These are phyloP conservation scores for Brachypodius melanocephalos DNA, from an alignment of 2,113 vertebrate species.

Conservation along the genomic window DNA sequence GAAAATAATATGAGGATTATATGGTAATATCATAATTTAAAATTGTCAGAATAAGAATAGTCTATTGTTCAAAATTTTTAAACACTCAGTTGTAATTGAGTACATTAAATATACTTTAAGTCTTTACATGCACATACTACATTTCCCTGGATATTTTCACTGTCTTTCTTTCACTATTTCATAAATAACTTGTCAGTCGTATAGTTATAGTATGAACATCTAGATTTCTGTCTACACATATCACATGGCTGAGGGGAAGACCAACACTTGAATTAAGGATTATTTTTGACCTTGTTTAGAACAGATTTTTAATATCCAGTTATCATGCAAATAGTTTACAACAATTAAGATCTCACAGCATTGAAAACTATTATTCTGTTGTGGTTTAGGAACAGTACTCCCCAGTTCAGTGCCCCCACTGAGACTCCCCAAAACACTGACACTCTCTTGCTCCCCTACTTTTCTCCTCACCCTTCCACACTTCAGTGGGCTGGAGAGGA, in stretches of 20 bases:
- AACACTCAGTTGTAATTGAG: background rate
- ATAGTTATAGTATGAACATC: background rate
- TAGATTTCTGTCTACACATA: background rate
- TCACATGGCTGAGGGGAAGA: background rate
- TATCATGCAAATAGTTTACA: background rate
- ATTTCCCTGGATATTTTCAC: background rate
- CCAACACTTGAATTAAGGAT: background rate
- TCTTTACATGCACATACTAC: background rate
- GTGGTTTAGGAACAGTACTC: background rate
- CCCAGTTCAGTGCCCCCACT: background rate
- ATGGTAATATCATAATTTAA: background rate
- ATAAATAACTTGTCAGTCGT: background rate
- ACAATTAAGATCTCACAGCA: background rate
- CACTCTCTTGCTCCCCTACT: background rate
- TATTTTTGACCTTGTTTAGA: background rate
- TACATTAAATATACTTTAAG: background rate
- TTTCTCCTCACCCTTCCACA: background rate
- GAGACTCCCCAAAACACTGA: background rate
- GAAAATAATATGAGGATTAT: conserved; percentile 18
- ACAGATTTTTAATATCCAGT: background rate
- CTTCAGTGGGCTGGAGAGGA: background rate
- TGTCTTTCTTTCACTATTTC: background rate
- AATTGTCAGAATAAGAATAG: background rate
- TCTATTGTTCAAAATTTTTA: background rate
- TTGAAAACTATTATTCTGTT: background rate